These are phyloP conservation scores for Caenorhabditis plicata DNA, from an alignment of 2,888 invertebrate species.

Conservation along the genomic window DNA sequence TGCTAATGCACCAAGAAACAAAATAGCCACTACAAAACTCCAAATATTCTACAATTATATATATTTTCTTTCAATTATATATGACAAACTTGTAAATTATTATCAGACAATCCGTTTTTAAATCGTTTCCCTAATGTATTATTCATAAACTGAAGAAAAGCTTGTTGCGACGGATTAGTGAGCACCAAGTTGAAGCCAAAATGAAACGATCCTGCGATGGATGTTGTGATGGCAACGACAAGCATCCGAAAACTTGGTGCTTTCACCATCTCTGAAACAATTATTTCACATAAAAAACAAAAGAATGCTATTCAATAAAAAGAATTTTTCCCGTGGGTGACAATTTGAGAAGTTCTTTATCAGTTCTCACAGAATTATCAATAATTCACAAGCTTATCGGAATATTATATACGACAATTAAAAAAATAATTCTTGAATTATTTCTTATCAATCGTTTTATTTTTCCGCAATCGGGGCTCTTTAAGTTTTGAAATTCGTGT, in stretches of 20 bases:
- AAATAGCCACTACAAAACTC: constrained; percentile 52
- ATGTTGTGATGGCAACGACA: constrained; percentile 33
- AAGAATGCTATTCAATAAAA: too few relatives aligned
- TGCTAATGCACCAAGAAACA: constrained; percentile 52
- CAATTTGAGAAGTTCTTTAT: constrained; percentile 17
- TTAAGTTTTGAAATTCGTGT: too few relatives aligned
- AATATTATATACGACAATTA: too few relatives aligned
- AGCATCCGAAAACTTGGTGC: constrained; percentile 38
- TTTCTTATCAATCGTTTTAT: constrained; percentile 5
- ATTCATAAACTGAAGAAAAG: constrained; percentile 50
- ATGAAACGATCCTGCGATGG: constrained; percentile 53
- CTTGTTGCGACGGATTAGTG: constrained; percentile 53
- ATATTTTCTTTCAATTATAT: neutral
- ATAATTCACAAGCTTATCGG: too few relatives aligned
- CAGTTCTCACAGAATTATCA: too few relatives aligned
- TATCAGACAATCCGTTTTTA: constrained; percentile 22
- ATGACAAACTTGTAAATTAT: constrained; percentile 27
- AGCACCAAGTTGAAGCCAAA: constrained; percentile 55
- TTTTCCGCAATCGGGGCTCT: too few relatives aligned
- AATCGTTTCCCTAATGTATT: constrained; percentile 34
- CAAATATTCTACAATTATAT: constrained; percentile 49
- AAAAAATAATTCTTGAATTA: constrained; percentile 7
- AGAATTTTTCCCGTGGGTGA: too few relatives aligned
- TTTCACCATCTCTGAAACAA: constrained; percentile 22
- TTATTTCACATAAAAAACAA: too few relatives aligned